Conservation (phyloP, 2,888 invertebrate genomes). For the Opisthograptis luteolata region DNA sequence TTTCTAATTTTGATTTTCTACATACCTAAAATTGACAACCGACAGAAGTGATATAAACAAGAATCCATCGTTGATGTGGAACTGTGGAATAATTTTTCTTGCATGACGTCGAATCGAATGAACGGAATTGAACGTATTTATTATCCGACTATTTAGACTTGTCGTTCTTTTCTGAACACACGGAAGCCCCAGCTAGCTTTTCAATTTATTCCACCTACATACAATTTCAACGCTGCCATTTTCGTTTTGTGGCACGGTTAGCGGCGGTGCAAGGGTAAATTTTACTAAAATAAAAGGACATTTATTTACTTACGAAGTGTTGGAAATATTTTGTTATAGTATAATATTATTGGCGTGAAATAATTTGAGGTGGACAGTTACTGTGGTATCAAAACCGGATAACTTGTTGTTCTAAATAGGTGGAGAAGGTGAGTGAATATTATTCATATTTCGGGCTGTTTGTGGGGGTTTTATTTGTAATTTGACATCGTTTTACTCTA, state of each 20-base stretch:
- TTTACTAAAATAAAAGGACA: slow-evolving; percentile 53
- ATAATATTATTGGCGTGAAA: slow-evolving; percentile 53
- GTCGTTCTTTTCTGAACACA: slow-evolving; percentile 6
- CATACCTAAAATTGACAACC: background rate
- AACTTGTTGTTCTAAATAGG: slow-evolving; percentile 73
- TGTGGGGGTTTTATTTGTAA: slow-evolving; percentile 16
- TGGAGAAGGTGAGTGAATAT: slow-evolving; percentile 76
- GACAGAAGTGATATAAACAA: background rate
- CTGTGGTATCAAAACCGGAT: slow-evolving; percentile 54
- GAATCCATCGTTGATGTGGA: slow-evolving; percentile 11
- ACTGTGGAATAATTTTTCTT: slow-evolving; percentile 1
- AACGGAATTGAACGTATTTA: no score
- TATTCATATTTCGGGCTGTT: slow-evolving; percentile 40
- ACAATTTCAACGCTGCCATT: slow-evolving; percentile 79
- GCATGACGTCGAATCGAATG: slow-evolving; percentile 17
- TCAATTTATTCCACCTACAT: slow-evolving; percentile 40
- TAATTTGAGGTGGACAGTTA: slow-evolving; percentile 45
- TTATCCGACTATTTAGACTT: background rate
- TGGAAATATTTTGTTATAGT: slow-evolving; percentile 49
- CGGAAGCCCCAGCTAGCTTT: slow-evolving; percentile 11
- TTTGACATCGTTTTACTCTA: background rate
- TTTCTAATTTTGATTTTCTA: no score
- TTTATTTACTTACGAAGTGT: slow-evolving; percentile 56
- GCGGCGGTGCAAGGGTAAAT: slow-evolving; percentile 70
- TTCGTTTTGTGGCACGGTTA: slow-evolving; percentile 82